phyloP scores from a whole-genome alignment of 2,888 invertebrate species.

The Orthosia cruda region DNA sequence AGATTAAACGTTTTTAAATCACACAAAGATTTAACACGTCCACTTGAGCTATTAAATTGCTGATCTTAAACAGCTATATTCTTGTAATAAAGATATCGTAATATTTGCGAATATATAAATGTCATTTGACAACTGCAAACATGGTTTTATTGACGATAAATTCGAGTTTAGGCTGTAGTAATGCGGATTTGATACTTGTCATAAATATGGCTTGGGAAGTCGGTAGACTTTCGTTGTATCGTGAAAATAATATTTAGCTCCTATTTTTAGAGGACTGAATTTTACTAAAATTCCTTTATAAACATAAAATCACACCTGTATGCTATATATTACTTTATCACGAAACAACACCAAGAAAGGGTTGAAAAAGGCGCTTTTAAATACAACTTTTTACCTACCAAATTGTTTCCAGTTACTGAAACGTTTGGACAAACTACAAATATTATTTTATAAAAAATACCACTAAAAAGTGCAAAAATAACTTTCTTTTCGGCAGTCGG shows the following conservation, averaged over 20 bases:
- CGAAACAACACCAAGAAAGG: no score
- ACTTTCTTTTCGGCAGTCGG: no score
- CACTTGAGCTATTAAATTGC: conserved; percentile 9
- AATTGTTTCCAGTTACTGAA: no score
- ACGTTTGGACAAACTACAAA: no score
- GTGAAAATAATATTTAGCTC: neutral
- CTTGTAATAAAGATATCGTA: conserved; percentile 34
- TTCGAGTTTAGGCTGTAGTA: conserved; percentile 10
- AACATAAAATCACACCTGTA: no score
- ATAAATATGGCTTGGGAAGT: conserved; percentile 13
- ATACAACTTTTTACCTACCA: no score
- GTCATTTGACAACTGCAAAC: conserved; percentile 44
- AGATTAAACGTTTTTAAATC: neutral
- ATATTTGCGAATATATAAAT: conserved; percentile 39
- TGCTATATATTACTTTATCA: no score
- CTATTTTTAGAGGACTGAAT: no score
- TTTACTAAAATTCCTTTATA: no score
- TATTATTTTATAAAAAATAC: no score
- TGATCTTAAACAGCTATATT: conserved; percentile 3
- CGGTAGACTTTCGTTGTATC: conserved; percentile 5
- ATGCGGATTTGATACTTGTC: conserved; percentile 3
- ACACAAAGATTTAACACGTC: neutral
- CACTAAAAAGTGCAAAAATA: no score
- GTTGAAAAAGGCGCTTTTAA: no score
- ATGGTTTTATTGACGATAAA: conserved; percentile 52